These are phyloP conservation scores for Megastigmus dorsalis DNA, from an alignment of 2,888 invertebrate species.

Conservation along the genomic window DNA sequence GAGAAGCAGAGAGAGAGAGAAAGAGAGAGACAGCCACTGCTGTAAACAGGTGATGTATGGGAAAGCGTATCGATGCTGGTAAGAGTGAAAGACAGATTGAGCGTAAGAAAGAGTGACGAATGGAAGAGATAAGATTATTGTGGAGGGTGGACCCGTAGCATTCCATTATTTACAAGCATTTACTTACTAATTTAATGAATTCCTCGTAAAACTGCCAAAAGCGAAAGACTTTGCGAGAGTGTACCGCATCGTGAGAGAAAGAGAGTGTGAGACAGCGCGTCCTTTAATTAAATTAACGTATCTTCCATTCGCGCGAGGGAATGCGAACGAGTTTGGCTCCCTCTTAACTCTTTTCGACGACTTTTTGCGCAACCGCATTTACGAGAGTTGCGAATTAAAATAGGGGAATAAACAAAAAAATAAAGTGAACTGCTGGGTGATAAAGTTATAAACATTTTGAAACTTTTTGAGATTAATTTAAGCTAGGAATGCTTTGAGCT, in stretches of 20 bases:
- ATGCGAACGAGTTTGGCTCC: constrained; percentile 40
- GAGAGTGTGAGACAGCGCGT: constrained; percentile 1
- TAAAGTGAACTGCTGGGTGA: constrained; percentile 52
- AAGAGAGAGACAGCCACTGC: no score
- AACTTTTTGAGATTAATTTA: constrained; percentile 66
- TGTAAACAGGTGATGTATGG: no score
- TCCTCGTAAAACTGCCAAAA: constrained; percentile 55
- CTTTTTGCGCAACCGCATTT: constrained; percentile 54
- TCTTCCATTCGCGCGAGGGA: constrained; percentile 43
- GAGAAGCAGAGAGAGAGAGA: constrained; percentile 9
- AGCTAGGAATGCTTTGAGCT: constrained; percentile 54
- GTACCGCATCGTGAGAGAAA: constrained; percentile 58
- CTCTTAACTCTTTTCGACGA: constrained; percentile 39
- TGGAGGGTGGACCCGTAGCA: constrained; percentile 35
- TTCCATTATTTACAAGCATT: constrained; percentile 56
- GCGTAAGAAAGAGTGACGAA: constrained; percentile 6
- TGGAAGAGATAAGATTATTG: background rate
- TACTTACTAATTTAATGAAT: constrained; percentile 53
- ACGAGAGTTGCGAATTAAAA: constrained; percentile 53
- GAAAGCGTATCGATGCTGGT: background rate
- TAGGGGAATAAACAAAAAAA: constrained; percentile 49
- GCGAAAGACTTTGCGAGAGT: constrained; percentile 47
- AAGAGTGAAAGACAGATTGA: constrained; percentile 1
- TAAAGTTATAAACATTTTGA: constrained; percentile 56
- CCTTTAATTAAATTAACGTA: constrained; percentile 43